Evolutionary conservation across 1,140 invertebrate species (phyloP), one percentile per base, ranked within the genome.

Genomic region (Rhagoletis zephyria): DNA sequence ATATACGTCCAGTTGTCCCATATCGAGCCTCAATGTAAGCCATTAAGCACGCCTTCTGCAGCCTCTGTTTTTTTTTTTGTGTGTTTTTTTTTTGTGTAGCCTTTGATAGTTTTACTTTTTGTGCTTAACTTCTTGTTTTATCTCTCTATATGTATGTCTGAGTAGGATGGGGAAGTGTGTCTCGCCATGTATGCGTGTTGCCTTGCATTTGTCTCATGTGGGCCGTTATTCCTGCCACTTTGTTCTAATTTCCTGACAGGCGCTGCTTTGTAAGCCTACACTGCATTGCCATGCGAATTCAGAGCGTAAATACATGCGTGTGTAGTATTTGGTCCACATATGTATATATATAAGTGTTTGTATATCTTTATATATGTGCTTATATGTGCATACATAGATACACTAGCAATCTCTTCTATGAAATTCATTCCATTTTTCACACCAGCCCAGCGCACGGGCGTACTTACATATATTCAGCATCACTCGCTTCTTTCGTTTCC

Each of bases 201-300:
- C 30, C 40, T 67, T 67, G 14, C 16, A 81, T 56, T 19, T 81
- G 74, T 81, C 74, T 56, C 74, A n/a, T 56, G 74, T 81, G 74
- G 51, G 74, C 74, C 74, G n/a, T 81, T 81, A 81, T 81, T 56
- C 74, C 48, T 81, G 74, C 48, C 48, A 81, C 48, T 81, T 81
- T 81, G 74, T 81, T 81, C 74, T 81, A 81, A 81, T 81, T 81
- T 81, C 74, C 74, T 10, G 2, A 56, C 74, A 56, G n/a, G 4
- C 48, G n/a, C 16, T 81, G 74, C 74, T 81, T 81, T 81, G 74
- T 81, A 81, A 81, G 48, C 74, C 74, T 81, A 56, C 74, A 59
- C 74, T 81, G 16, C 74, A 56, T 1, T 48, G 1, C 42, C 6
- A 30, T 10, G 30, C 56, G 51, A n/a, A n/a, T n/a, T n/a, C n/a